Conservation (phyloP, 2,888 invertebrate genomes). For the Ectropis crepuscularia region DNA sequence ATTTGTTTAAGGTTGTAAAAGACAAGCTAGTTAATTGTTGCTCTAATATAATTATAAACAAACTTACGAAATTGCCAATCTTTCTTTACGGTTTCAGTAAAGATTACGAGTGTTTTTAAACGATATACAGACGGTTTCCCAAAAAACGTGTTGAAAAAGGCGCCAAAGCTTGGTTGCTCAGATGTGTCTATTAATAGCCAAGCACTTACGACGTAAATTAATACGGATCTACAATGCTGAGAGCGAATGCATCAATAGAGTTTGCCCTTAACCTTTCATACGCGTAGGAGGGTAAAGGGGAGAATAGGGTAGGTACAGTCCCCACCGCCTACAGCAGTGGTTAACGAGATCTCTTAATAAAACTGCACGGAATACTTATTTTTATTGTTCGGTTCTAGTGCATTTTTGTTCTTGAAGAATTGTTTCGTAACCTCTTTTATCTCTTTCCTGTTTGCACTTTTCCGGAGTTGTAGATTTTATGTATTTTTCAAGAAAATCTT, state of each 20-base stretch:
- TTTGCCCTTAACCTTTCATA: conserved; percentile 71
- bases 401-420: conserved; percentile 41
- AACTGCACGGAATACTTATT: conserved; percentile 62
- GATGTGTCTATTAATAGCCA: conserved; percentile 6
- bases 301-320: conserved; percentile 22
- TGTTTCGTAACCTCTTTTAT: conserved; percentile 22
- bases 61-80: too few relatives aligned
- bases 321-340: conserved; percentile 56
- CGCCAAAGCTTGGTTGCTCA: too few relatives aligned
- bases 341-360: conserved; percentile 72
- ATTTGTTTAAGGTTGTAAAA: too few relatives aligned
- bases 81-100: too few relatives aligned
- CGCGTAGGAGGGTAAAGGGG: conserved; percentile 50
- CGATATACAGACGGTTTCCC: too few relatives aligned
- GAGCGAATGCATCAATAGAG: conserved; percentile 58
- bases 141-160: too few relatives aligned
- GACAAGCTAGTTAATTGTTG: too few relatives aligned
- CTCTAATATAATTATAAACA: too few relatives aligned
- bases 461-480: conserved; percentile 2
- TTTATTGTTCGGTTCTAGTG: conserved; percentile 54
- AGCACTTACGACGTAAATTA: conserved; percentile 41
- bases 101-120: too few relatives aligned
- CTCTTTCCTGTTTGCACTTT: conserved; percentile 16
- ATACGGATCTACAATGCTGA: conserved; percentile 49
- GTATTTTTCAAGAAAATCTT: neutral